These are phyloP conservation scores for Mastomys coucha DNA, from an alignment of 2,113 vertebrate genomes.

Conservation along the genomic window DNA sequence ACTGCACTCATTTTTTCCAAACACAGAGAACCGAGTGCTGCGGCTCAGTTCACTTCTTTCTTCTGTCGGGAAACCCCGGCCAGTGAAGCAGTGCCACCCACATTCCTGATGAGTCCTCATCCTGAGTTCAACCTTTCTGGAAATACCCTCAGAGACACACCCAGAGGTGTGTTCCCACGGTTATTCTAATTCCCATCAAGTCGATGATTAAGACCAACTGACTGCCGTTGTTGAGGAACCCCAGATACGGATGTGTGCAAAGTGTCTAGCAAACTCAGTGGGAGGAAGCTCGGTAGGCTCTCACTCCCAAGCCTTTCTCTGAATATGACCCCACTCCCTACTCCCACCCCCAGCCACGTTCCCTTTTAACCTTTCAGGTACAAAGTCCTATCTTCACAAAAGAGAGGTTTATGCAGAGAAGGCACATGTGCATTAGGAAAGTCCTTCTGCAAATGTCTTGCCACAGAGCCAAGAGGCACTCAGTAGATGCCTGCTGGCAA, in stretches of 20 bases:
- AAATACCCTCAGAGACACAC: background rate
- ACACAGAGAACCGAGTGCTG: too few species aligned
- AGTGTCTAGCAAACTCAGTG: too few species aligned
- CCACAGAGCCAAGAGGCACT: background rate
- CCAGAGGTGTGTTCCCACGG: background rate
- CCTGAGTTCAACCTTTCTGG: background rate
- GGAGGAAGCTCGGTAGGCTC: background rate
- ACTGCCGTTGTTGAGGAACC: background rate
- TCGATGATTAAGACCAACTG: background rate
- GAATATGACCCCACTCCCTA: background rate
- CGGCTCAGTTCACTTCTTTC: background rate
- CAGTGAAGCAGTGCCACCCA: background rate
- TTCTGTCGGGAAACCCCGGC: background rate
- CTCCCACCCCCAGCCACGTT: background rate
- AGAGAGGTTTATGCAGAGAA: background rate
- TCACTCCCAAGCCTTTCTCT: background rate
- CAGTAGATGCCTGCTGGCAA: background rate
- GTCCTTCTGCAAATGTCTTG: background rate
- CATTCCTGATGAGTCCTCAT: background rate
- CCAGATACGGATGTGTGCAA: too few species aligned
- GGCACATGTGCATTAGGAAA: background rate
- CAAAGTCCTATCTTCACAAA: background rate
- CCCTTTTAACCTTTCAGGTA: background rate
- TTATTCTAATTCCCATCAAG: background rate
- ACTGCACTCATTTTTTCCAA: background rate